Conservation (phyloP, 2,888 invertebrate genomes). For the Drosophila austrosaltans region DNA sequence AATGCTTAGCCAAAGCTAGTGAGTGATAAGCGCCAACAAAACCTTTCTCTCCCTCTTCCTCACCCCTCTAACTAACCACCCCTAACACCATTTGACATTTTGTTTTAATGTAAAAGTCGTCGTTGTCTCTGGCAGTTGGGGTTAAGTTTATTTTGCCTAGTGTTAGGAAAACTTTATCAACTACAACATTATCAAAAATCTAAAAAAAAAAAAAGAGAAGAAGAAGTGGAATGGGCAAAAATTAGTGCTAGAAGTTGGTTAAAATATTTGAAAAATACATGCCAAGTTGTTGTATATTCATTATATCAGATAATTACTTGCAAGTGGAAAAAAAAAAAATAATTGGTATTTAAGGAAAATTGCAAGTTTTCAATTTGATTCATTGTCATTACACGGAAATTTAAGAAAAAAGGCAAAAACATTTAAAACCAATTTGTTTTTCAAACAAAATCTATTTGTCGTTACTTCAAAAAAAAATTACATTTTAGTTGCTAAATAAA, state of each 20-base stretch:
- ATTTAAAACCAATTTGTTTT: no score
- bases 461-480: no score
- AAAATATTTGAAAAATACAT: not conserved
- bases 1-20: conserved; percentile 57
- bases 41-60: not conserved
- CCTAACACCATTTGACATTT: conserved; percentile 47
- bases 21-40: conserved; percentile 57
- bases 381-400: no score
- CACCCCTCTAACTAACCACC: not conserved
- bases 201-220: not conserved
- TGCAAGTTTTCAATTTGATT: no score
- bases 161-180: conserved; percentile 12
- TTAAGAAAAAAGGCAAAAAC: no score
- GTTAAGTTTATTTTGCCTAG: conserved; percentile 12
- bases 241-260: not conserved
- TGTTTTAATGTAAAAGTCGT: conserved; percentile 75
- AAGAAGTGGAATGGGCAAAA: conserved; percentile 8
- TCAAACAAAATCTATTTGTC: no score
- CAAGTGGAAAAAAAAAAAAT: no score
- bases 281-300: no score
- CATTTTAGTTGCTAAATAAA: not conserved
- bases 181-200: conserved; percentile 18
- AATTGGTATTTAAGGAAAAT: no score
- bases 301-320: no score
- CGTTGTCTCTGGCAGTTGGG: conserved; percentile 33